Evolutionary conservation across 2,888 invertebrate species (phyloP), one percentile per base, ranked within the genome.

Genomic region (Trilocha varians): DNA sequence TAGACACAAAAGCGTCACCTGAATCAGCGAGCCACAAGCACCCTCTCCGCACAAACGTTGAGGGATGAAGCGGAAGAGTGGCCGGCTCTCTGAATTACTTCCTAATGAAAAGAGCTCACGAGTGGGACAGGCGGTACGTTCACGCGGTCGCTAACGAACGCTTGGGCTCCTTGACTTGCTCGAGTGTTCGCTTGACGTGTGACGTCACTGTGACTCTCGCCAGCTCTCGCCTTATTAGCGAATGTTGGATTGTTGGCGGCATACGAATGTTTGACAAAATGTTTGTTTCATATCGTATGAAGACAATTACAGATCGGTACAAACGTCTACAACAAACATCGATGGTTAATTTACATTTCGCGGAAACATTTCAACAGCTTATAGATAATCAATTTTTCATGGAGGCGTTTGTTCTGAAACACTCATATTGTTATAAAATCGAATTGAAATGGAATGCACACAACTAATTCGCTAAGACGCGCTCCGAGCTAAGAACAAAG

Each of bases 1-100:
- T 82, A 71, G 80, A 77, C 78, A 84, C 84, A 84, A 85, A 84
- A 82, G 83, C 82, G 71, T 77, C 70, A 77, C 79, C 79, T 83
- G 82, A 79, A 74, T 84, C 82, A 79, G 77, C 73, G 68, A 62
- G 61, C 70, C 65, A 73, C 70, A 70, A 82, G 80, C 64, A 75
- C 82, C 70, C 80, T 72, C 62, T 65, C 58, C 60, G 56, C 65
- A 75, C 77, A 78, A 78, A 76, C 79, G 71, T 67, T 71, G 66
- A 83, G 79, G 80, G 82, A 85, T 82, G 84, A 78, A 79, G 76
- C 79, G 77, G 73, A 78, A 80, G 79, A 79, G 80, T 73, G 76
- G 73, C 76, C 70, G 72, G 73, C 67, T 75, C 82, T 83, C 82
- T 72, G 78, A 82, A 84, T 84, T 84, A 84, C 82, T 85, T 83